Conservation (phyloP, 2,888 invertebrate species). For the Phaedon cochleariae region DNA sequence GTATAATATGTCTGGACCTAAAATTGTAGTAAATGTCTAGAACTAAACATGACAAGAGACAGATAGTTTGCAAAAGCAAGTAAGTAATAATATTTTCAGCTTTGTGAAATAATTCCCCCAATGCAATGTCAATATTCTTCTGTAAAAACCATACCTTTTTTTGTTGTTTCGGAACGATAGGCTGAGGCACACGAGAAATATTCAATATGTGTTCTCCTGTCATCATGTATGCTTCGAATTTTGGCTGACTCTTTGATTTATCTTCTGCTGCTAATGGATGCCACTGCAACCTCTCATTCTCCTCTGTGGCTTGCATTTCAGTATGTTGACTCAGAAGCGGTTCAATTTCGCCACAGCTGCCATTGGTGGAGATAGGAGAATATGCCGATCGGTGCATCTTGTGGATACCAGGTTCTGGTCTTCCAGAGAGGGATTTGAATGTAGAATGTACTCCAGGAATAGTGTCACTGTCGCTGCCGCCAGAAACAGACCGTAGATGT, state of each 20-base stretch:
- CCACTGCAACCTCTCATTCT: slow-evolving; percentile 66
- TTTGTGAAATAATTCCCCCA: too few species aligned
- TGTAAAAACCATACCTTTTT: slow-evolving; percentile 64
- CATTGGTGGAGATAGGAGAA: slow-evolving; percentile 61
- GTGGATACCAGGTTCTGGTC: slow-evolving; percentile 39
- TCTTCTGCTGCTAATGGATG: slow-evolving; percentile 63
- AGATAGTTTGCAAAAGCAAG: too few species aligned
- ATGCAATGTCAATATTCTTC: neutral
- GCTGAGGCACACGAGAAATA: slow-evolving; percentile 83
- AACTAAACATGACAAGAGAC: too few species aligned
- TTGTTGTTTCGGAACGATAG: slow-evolving; percentile 68
- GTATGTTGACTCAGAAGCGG: slow-evolving; percentile 34
- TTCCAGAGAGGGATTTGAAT: slow-evolving; percentile 22
- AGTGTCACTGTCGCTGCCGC: slow-evolving; percentile 59
- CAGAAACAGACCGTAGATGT: slow-evolving; percentile 70
- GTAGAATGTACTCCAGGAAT: slow-evolving; percentile 59
- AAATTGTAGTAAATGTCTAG: too few species aligned
- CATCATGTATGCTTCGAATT: slow-evolving; percentile 97
- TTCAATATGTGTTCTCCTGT: slow-evolving; percentile 96
- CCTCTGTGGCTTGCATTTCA: slow-evolving; percentile 61
- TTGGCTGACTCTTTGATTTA: slow-evolving; percentile 56
- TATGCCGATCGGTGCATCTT: slow-evolving; percentile 23
- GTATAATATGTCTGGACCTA: too few species aligned
- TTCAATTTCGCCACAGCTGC: slow-evolving; percentile 60
- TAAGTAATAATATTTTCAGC: too few species aligned